Conservation (phyloP, 2,113 vertebrate species). For the Caranx melampygus region DNA sequence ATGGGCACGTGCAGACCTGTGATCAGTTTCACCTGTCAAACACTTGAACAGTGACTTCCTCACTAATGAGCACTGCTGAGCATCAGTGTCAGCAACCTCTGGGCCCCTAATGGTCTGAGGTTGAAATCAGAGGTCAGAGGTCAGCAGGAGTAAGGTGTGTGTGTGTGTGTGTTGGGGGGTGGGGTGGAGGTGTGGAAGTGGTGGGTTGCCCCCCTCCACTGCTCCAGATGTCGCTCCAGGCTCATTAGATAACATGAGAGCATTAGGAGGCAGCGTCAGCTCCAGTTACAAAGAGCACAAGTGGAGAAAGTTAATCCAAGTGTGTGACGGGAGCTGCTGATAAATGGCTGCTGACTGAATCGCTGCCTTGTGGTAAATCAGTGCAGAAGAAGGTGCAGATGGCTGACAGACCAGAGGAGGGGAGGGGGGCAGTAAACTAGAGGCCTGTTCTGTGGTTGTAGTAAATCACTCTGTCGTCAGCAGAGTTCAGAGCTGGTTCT, state of each 20-base stretch:
- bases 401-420: background rate
- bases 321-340: background rate
- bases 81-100: constrained; percentile 11
- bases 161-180: no score
- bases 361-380: constrained; percentile 4
- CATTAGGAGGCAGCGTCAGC: background rate
- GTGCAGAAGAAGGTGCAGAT: background rate
- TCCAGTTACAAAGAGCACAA: constrained; percentile 19
- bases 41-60: background rate
- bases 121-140: constrained; percentile 45
- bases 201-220: no score
- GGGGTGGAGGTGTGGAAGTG: no score
- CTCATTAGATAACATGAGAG: constrained; percentile 1
- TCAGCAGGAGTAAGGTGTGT: constrained; percentile 3
- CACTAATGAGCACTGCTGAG: constrained; percentile 22
- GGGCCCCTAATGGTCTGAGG: background rate
- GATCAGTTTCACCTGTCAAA: background rate
- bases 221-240: constrained; percentile 21
- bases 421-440: background rate
- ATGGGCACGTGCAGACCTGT: background rate
- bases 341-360: constrained; percentile 17
- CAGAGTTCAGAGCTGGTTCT: no score
- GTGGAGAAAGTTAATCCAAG: background rate
- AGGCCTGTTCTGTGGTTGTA: background rate
- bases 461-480: background rate